Base-by-base conservation (phyloP, 2,888 invertebrate species). In the Clostera curtula region DNA sequence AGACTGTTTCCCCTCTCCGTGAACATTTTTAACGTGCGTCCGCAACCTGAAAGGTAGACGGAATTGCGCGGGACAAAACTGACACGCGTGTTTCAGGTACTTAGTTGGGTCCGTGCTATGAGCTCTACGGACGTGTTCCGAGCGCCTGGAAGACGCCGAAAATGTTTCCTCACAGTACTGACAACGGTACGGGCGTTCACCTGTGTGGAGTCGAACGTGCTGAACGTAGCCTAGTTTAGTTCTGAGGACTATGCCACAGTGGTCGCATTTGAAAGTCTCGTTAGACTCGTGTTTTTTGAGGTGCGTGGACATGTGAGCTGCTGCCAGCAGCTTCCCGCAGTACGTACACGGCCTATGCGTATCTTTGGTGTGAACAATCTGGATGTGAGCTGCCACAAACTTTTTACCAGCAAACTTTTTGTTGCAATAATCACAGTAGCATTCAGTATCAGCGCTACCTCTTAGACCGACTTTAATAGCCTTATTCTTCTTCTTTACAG, bases 241-340 rank as follows among this genome's bases (percentile, higher is more conserved):
- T 38, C 69, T 73, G 0, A 82, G 45, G 0, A 61, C 27, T 0
- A 68, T 41, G 1, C 65, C 68, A 16, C 80, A 82, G 4, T 63
- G 50, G 1, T 59, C 55, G 36, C 80, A 82, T 4, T 58, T 61
- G 24, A 43, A 79, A 0, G 36, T 31, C 1, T 40, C 35, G 0
- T 36, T 46, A 0, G 42, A 16, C 3, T 55, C 50, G 24, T 82
- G 80, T 6, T 48, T 63, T 36, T 71, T 75, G 0, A 79, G 29
- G 36, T 82, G 80, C 1, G 67, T 63, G 0, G 66, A 49, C 80
- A 82, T 80, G 24, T 71, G 73, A 0, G 77, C 80, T 0, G 75
- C 58, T 0, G 80, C 75, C 1, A 75, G 48, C 0, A 56, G 20
- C 34, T 80, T 80, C 0, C 77, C 80, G 8, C 82, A 82, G 36